Conservation (phyloP, 2,797 vertebrate genomes). For the Stomatorhinus walkeri region DNA sequence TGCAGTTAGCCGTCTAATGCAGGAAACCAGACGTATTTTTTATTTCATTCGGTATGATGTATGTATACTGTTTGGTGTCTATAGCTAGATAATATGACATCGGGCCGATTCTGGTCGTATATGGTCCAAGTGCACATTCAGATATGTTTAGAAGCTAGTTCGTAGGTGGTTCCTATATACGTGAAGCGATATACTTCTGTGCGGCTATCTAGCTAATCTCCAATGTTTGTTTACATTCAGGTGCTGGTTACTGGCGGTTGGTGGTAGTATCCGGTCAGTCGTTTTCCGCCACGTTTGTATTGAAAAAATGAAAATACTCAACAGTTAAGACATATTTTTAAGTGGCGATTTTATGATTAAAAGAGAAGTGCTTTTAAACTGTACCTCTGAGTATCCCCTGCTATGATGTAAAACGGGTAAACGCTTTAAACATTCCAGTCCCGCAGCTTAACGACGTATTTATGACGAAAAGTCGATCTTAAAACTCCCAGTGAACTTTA, state of each 20-base stretch:
- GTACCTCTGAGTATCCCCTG: not conserved
- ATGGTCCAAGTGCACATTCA: not conserved
- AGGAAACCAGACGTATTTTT: not conserved
- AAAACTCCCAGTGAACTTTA: not conserved
- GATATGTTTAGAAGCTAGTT: not conserved
- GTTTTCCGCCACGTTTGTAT: not conserved
- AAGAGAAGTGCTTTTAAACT: not conserved
- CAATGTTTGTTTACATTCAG: slow-evolving; percentile 8
- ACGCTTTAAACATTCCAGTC: not conserved
- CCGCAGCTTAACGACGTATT: not conserved
- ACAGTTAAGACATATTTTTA: not conserved
- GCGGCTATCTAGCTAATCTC: not conserved
- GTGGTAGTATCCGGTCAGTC: not conserved
- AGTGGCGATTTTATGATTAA: not conserved
- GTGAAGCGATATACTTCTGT: not conserved
- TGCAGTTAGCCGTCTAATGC: not conserved
- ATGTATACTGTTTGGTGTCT: not conserved
- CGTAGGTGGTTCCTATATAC: not conserved
- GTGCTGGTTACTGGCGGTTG: not conserved
- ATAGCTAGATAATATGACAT: not conserved
- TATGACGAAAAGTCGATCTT: not conserved
- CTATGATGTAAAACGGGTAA: not conserved
- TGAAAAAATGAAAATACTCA: not conserved
- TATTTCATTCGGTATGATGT: too few species aligned
- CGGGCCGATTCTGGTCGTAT: not conserved